Percentiles rank a stretch among this genome's conserved stretches.
Conservation (phyloP, 2,888 invertebrate genomes). For the Andrena dorsata region DNA sequence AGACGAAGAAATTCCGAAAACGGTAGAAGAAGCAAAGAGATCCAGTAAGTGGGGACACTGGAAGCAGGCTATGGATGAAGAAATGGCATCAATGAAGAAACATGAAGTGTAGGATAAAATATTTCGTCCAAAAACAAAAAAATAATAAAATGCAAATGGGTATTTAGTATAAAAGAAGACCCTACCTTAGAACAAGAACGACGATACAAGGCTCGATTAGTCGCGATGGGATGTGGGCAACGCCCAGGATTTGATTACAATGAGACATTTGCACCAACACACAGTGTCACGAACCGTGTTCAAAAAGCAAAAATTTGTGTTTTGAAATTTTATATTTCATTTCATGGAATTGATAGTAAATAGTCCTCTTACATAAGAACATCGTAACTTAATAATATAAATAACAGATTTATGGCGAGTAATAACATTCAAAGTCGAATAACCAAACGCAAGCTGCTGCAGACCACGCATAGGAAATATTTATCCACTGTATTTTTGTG, state of each 20-base stretch:
- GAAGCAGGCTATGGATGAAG: slow-evolving; percentile 28
- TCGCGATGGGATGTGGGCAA: neutral
- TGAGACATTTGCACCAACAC: slow-evolving; percentile 1
- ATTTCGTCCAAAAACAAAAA: neutral
- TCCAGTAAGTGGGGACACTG: neutral
- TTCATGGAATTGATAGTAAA: no score
- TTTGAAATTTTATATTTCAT: no score
- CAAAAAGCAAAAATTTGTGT: no score
- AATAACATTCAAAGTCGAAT: no score
- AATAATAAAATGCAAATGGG: slow-evolving; percentile 21
- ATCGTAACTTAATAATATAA: no score
- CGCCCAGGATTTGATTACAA: slow-evolving; percentile 11
- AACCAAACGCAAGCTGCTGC: no score
- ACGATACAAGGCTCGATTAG: slow-evolving; percentile 15
- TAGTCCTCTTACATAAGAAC: no score
- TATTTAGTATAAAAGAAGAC: slow-evolving; percentile 29
- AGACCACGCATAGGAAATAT: no score
- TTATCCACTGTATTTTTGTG: no score
- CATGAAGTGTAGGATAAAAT: slow-evolving; percentile 25
- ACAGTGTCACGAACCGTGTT: no score
- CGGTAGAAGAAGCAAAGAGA: neutral
- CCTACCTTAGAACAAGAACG: neutral
- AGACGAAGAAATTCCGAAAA: slow-evolving; percentile 14
- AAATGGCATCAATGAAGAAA: slow-evolving; percentile 22
- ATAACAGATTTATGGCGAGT: no score